phyloP scores from a whole-genome alignment of 2,113 vertebrate species.

The Probosciger aterrimus region DNA sequence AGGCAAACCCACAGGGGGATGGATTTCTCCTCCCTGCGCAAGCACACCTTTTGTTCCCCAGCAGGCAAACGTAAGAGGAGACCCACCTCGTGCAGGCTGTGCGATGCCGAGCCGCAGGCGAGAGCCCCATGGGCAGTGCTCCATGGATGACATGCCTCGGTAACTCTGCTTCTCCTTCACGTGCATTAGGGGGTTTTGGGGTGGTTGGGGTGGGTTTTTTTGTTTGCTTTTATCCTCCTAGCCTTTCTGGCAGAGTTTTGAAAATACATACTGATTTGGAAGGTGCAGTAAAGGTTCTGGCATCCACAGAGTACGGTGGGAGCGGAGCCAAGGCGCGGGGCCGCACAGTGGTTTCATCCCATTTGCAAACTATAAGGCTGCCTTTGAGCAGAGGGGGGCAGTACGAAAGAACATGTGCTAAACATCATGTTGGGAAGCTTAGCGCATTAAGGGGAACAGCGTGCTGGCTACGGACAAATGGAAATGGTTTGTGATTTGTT shows the following conservation, averaged over 20 bases:
- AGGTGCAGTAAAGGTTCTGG: slow-evolving; percentile 47
- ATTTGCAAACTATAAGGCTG: slow-evolving; percentile 66
- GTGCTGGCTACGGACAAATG: slow-evolving; percentile 32
- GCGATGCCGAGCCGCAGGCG: neutral
- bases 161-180: slow-evolving; percentile 22
- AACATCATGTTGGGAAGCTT: slow-evolving; percentile 50
- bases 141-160: neutral
- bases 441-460: slow-evolving; percentile 45
- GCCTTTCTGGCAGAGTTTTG: slow-evolving; percentile 48
- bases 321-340: neutral
- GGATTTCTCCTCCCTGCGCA: neutral
- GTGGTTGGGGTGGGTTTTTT: neutral
- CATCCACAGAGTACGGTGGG: neutral
- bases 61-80: neutral
- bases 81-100: neutral
- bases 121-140: neutral
- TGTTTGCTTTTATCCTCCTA: slow-evolving; percentile 38
- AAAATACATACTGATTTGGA: slow-evolving; percentile 46
- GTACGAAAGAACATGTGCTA: slow-evolving; percentile 52
- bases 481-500: slow-evolving; percentile 5
- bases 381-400: slow-evolving; percentile 55
- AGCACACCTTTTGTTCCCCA: slow-evolving; percentile 5
- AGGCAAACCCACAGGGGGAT: neutral
- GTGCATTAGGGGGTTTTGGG: neutral
- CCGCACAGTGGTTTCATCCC: slow-evolving; percentile 51